A percentile compares a stretch with the other conserved stretches of the same genome.
Evolutionary conservation across 1,140 invertebrate species (phyloP).

Genomic region (Arion vulgaris): DNA sequence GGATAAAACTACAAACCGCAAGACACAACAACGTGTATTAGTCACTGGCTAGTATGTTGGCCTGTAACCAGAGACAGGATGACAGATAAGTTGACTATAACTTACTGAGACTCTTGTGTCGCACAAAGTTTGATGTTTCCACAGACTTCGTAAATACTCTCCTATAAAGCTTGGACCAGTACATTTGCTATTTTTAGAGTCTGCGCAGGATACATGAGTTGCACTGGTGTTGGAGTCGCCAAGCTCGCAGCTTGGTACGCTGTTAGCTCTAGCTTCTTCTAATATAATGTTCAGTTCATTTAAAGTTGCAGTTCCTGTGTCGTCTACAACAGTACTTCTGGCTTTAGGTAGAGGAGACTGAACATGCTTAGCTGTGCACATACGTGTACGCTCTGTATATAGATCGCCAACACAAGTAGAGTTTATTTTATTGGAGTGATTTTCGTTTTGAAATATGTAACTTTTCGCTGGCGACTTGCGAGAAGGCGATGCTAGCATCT

Average conservation of each 20-base stretch:
- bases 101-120: slow-evolving; percentile 18
- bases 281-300: background rate
- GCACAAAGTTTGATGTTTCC: slow-evolving; percentile 7
- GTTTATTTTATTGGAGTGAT: background rate
- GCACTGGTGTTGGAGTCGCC: background rate
- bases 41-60: too few relatives aligned
- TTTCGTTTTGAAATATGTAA: background rate
- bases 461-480: background rate
- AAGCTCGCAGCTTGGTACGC: background rate
- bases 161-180: background rate
- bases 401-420: too few relatives aligned
- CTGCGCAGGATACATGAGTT: too few relatives aligned
- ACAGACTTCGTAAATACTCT: slow-evolving; percentile 13
- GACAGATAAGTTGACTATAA: too few relatives aligned
- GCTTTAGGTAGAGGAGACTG: background rate
- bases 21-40: too few relatives aligned
- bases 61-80: too few relatives aligned
- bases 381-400: background rate
- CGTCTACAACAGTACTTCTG: background rate
- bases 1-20: too few relatives aligned
- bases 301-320: background rate
- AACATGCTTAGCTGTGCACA: too few relatives aligned
- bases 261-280: slow-evolving; percentile 11
- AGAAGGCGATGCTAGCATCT: background rate
- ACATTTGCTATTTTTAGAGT: too few relatives aligned